These are phyloP conservation scores for Atrina japonica DNA, from an alignment of 2,888 invertebrate genomes.

Conservation along the genomic window DNA sequence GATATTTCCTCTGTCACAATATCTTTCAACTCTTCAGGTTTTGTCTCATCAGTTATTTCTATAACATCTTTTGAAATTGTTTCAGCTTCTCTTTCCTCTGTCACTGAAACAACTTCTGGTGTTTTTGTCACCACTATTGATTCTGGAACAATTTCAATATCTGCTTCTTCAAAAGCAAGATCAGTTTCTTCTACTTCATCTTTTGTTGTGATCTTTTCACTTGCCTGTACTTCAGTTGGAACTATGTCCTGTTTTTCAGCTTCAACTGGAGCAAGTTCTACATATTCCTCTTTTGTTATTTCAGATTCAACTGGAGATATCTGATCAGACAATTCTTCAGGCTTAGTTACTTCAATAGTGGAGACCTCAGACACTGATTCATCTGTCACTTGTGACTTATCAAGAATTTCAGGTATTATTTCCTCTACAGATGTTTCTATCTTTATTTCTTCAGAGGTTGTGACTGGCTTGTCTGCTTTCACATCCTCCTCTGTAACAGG, in stretches of 20 bases:
- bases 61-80: neutral
- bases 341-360: neutral
- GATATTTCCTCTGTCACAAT: neutral
- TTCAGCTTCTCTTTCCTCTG: neutral
- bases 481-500: neutral
- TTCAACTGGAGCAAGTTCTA: slow-evolving; percentile 1
- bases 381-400: neutral
- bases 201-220: slow-evolving; percentile 4
- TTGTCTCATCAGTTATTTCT: neutral
- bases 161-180: slow-evolving; percentile 16
- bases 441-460: neutral
- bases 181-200: slow-evolving; percentile 14
- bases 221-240: slow-evolving; percentile 12
- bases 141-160: slow-evolving; percentile 24
- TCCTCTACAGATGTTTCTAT: neutral
- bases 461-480: neutral
- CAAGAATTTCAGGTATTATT: neutral
- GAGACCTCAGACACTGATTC: neutral
- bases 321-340: neutral
- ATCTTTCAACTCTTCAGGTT: neutral
- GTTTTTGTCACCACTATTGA: slow-evolving; percentile 12
- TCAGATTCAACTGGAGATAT: neutral
- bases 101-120: neutral
- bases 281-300: slow-evolving; percentile 14
- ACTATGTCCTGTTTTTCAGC: slow-evolving; percentile 12